Evolutionary conservation across 64 coral and sea anemone genomes (phyloP).

Genomic region (Montipora cactus): DNA sequence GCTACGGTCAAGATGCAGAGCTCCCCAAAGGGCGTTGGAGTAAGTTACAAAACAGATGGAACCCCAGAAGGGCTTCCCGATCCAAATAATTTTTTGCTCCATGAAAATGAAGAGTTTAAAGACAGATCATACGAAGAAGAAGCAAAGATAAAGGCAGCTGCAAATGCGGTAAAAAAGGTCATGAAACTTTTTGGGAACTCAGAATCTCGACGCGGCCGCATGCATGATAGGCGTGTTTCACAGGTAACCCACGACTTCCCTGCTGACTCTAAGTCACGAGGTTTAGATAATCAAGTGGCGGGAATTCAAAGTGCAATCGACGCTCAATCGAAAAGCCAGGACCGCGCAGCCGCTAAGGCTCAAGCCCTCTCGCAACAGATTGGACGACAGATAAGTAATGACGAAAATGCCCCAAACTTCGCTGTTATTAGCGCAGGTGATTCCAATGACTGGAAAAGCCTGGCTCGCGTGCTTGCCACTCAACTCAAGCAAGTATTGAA

Average conservation of each 20-base stretch:
- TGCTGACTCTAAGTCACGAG: slow-evolving; percentile 18
- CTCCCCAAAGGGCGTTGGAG: neutral
- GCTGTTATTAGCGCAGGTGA: neutral
- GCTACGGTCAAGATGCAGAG: neutral
- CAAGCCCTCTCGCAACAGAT: slow-evolving; percentile 12
- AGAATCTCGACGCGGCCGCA: neutral
- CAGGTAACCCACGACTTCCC: neutral
- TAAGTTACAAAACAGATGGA: slow-evolving; percentile 1
- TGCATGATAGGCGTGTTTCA: neutral
- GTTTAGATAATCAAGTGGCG: slow-evolving; percentile 13
- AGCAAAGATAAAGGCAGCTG: slow-evolving; percentile 12
- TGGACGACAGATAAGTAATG: neutral
- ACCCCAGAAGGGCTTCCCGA: neutral
- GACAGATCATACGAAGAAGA: slow-evolving; percentile 17
- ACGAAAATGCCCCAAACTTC: neutral
- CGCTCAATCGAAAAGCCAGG: neutral
- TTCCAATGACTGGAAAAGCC: slow-evolving; percentile 63
- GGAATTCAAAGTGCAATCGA: slow-evolving; percentile 19
- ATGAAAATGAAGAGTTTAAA: slow-evolving; percentile 7
- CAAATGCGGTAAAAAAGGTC: slow-evolving; percentile 5
- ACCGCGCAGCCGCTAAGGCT: neutral
- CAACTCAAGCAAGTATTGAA: slow-evolving; percentile 68
- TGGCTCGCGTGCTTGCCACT: slow-evolving; percentile 66
- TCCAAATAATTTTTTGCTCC: neutral
- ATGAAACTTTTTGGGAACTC: slow-evolving; percentile 1